Percentiles rank a stretch among this genome's conserved stretches.
These are phyloP conservation scores for Etheostoma spectabile DNA, from an alignment of 2,113 vertebrate species.

Conservation along the genomic window DNA sequence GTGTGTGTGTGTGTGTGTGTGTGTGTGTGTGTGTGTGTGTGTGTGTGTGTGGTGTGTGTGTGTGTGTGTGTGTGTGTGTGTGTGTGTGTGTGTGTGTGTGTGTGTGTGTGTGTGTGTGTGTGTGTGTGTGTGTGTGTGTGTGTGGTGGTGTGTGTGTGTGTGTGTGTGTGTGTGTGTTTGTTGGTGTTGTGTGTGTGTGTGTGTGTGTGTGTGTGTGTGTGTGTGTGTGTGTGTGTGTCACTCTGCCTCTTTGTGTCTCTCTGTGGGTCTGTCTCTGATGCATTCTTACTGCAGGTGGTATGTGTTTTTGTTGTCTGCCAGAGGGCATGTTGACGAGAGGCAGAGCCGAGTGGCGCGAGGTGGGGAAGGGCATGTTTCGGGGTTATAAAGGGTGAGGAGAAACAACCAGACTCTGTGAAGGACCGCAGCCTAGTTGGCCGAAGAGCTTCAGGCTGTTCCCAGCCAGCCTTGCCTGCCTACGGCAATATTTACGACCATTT, in stretches of 20 bases:
- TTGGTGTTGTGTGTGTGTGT: too few relatives aligned
- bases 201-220: neutral
- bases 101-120: too few relatives aligned
- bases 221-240: too few relatives aligned
- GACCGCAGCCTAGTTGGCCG: constrained; percentile 53
- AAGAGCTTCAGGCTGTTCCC: constrained; percentile 53
- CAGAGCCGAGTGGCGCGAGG: constrained; percentile 9
- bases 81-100: neutral
- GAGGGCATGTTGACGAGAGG: constrained; percentile 13
- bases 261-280: neutral
- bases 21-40: too few relatives aligned
- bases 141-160: neutral
- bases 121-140: neutral
- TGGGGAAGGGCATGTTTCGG: constrained; percentile 16
- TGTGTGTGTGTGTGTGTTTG: neutral
- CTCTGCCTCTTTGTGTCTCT: too few relatives aligned
- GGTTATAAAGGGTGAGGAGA: constrained; percentile 18
- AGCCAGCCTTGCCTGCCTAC: constrained; percentile 56
- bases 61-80: neutral
- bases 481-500: constrained; percentile 73
- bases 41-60: too few relatives aligned
- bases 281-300: neutral
- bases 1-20: neutral
- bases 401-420: constrained; percentile 47
- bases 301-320: constrained; percentile 6